A percentile compares a stretch with the other conserved stretches of the same genome.
Evolutionary conservation across 2,113 vertebrate genomes (phyloP).

Genomic region (Xiphias gladius): DNA sequence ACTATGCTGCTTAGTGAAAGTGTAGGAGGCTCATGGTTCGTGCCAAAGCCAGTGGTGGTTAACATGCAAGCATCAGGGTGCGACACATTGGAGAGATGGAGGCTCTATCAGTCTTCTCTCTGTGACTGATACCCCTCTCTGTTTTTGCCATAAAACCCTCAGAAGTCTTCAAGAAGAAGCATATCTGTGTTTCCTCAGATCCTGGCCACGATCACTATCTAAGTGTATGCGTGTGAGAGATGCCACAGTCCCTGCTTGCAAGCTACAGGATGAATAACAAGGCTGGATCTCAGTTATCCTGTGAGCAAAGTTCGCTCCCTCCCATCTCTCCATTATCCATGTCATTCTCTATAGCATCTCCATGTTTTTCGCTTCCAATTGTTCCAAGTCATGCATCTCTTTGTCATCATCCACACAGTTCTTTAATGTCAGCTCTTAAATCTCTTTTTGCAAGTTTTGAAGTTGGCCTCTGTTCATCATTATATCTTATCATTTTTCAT

Average conservation of each 20-base stretch:
- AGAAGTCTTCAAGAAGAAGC: slow-evolving; percentile 63
- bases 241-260: slow-evolving; percentile 33
- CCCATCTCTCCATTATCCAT: slow-evolving; percentile 7
- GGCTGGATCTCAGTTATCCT: slow-evolving; percentile 30
- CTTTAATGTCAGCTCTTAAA: slow-evolving; percentile 12
- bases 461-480: background rate
- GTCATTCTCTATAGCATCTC: background rate
- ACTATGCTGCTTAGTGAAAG: slow-evolving; percentile 62
- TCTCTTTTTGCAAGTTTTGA: slow-evolving; percentile 31
- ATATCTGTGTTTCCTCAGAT: slow-evolving; percentile 70
- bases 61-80: slow-evolving; percentile 76
- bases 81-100: slow-evolving; percentile 65
- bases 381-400: background rate
- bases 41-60: slow-evolving; percentile 72
- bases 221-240: slow-evolving; percentile 41
- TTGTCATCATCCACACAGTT: slow-evolving; percentile 5
- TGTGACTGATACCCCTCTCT: slow-evolving; percentile 55
- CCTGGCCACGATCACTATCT: slow-evolving; percentile 66
- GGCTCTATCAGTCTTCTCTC: slow-evolving; percentile 74
- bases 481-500: slow-evolving; percentile 14
- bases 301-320: slow-evolving; percentile 3
- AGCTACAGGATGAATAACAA: slow-evolving; percentile 55
- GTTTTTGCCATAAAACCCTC: slow-evolving; percentile 62
- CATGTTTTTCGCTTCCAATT: slow-evolving; percentile 13
- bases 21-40: slow-evolving; percentile 66